Evolutionary conservation across 2,113 vertebrate species (phyloP).

Genomic region (Sebastes fasciatus): DNA sequence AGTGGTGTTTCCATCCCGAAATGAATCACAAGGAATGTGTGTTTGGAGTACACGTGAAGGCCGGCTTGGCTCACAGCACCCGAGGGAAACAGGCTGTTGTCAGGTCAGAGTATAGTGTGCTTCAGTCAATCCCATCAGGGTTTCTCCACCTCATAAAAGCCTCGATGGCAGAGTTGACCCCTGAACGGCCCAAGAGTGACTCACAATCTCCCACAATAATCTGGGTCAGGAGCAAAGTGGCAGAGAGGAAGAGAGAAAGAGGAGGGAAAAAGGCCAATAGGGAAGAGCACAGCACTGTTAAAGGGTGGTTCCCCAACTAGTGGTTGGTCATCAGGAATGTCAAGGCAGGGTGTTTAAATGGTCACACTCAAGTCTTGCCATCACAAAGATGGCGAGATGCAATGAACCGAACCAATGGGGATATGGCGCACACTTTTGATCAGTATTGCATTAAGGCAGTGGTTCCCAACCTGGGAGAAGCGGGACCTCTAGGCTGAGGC

Average conservation of each 20-base stretch:
- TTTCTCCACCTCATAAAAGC: slow-evolving; percentile 50
- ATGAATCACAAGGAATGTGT: slow-evolving; percentile 3
- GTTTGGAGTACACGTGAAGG: slow-evolving; percentile 7
- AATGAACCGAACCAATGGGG: background rate
- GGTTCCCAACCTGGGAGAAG: background rate
- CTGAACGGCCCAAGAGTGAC: slow-evolving; percentile 32
- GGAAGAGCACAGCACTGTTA: background rate
- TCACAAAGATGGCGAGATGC: no score
- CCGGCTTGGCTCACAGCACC: slow-evolving; percentile 4
- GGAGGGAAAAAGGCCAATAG: background rate
- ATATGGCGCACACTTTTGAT: background rate
- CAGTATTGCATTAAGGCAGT: background rate
- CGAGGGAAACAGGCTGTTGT: slow-evolving; percentile 4
- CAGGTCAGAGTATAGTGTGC: slow-evolving; percentile 21
- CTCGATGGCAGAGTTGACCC: slow-evolving; percentile 32
- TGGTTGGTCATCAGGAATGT: no score
- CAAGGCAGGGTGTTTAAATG: no score
- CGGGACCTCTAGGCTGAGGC: no score
- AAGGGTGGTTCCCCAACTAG: background rate
- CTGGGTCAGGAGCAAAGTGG: slow-evolving; percentile 24
- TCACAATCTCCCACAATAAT: slow-evolving; percentile 29
- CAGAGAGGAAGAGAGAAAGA: background rate
- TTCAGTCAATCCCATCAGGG: slow-evolving; percentile 6
- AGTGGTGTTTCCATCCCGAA: slow-evolving; percentile 15
- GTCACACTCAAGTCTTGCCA: background rate